Percentiles rank a stretch among this genome's conserved stretches.
These are phyloP conservation scores for Tapirus indicus DNA, from an alignment of 2,797 vertebrate species.

Conservation along the genomic window DNA sequence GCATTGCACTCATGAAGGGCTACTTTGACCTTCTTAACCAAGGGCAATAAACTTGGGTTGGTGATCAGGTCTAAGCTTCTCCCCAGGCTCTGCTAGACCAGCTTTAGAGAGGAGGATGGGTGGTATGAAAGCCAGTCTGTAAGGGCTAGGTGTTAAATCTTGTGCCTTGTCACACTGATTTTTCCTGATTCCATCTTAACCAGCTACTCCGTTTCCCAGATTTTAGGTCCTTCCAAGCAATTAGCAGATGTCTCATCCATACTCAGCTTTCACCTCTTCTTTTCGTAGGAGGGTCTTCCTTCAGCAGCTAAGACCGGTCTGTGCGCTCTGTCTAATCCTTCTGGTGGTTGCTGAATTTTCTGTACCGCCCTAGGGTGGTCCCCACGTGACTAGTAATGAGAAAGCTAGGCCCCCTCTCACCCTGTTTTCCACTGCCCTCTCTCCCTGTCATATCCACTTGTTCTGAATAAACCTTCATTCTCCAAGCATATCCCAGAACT, in stretches of 20 bases:
- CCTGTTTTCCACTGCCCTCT: background rate
- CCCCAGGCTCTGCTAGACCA: background rate
- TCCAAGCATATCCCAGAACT: background rate
- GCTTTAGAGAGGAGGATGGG: background rate
- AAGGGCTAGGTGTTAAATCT: background rate
- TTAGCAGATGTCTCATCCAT: background rate
- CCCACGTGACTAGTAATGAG: background rate
- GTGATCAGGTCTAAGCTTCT: background rate
- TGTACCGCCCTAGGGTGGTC: background rate
- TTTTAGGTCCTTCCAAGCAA: background rate
- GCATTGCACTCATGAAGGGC: background rate
- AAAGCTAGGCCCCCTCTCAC: background rate
- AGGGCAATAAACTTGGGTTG: background rate
- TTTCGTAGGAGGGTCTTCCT: background rate
- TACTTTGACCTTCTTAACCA: background rate
- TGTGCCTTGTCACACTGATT: slow-evolving; percentile 50
- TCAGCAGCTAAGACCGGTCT: background rate
- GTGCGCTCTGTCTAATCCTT: background rate
- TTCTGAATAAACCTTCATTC: slow-evolving; percentile 16
- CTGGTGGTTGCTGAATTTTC: background rate
- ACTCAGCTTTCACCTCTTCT: background rate
- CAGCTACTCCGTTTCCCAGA: background rate
- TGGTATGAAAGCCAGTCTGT: background rate
- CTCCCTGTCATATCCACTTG: background rate
- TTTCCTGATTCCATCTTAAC: background rate